Conservation (phyloP, 2,113 vertebrate genomes). For the Brachypteracias leptosomus region DNA sequence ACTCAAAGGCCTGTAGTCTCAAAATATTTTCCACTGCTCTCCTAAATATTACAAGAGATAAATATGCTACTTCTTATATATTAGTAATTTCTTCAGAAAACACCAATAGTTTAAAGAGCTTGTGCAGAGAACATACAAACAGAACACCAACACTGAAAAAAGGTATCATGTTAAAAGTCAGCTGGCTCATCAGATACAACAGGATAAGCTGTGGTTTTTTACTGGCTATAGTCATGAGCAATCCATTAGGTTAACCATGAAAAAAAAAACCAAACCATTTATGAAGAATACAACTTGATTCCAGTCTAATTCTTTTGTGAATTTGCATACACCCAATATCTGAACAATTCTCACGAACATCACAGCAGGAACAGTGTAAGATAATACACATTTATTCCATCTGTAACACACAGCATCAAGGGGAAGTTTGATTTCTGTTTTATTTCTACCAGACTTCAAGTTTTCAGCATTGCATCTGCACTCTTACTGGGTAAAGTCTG, state of each 20-base stretch:
- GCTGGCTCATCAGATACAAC: neutral
- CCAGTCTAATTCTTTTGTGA: neutral
- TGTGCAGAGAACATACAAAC: neutral
- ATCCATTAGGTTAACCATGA: neutral
- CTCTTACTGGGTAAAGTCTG: rapidly evolving
- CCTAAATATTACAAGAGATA: neutral
- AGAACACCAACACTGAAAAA: neutral
- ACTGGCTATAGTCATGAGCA: neutral
- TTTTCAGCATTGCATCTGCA: neutral
- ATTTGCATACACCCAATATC: too few species aligned
- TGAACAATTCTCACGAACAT: neutral
- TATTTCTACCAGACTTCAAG: neutral
- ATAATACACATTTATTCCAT: neutral
- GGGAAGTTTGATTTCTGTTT: neutral
- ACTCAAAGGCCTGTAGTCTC: rapidly evolving
- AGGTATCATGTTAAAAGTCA: neutral
- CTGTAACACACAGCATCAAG: rapidly evolving
- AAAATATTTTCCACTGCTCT: neutral
- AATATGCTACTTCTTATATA: neutral
- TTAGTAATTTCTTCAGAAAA: neutral
- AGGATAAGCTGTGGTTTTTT: neutral
- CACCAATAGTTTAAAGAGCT: rapidly evolving
- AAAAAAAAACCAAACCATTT: neutral
- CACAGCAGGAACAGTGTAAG: rapidly evolving
- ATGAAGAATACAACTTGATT: neutral